These are phyloP conservation scores for Sebastes cheni DNA, from an alignment of 2,797 vertebrate species.

Conservation along the genomic window DNA sequence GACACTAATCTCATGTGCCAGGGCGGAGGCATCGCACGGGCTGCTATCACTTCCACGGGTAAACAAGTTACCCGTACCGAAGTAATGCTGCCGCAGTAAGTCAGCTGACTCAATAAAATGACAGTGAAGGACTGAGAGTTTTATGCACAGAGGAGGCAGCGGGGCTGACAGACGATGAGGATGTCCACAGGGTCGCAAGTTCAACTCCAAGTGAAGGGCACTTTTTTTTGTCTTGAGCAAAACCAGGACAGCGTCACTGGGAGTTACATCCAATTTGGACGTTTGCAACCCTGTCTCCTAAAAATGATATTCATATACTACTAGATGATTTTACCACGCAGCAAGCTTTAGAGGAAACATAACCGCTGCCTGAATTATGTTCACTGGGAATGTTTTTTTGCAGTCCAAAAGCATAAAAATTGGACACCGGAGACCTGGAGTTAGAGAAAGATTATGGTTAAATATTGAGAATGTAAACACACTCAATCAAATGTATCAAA, in stretches of 20 bases:
- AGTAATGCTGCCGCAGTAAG: slow-evolving; percentile 47
- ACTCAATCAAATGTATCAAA: neutral
- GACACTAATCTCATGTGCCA: slow-evolving; percentile 71
- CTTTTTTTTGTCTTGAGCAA: neutral
- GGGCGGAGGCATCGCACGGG: slow-evolving; percentile 46
- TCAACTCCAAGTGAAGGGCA: slow-evolving; percentile 1
- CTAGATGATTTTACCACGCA: neutral
- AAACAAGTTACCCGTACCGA: slow-evolving; percentile 55
- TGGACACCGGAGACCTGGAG: neutral
- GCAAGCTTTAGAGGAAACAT: neutral
- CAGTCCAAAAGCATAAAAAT: neutral
- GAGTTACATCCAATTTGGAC: neutral
- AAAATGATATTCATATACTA: neutral
- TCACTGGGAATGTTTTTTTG: neutral
- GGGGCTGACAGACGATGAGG: neutral
- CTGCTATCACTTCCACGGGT: slow-evolving; percentile 53
- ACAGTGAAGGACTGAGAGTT: slow-evolving; percentile 12
- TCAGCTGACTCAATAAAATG: slow-evolving; percentile 38
- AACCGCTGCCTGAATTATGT: neutral
- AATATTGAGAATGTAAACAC: too few relatives aligned
- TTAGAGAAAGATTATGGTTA: neutral
- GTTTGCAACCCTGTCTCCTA: neutral
- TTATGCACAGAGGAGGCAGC: neutral
- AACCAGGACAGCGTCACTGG: neutral
- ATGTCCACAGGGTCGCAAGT: slow-evolving; percentile 20